Evolutionary conservation across 2,888 invertebrate genomes (phyloP).

Genomic region (Rhogogaster chlorosoma): DNA sequence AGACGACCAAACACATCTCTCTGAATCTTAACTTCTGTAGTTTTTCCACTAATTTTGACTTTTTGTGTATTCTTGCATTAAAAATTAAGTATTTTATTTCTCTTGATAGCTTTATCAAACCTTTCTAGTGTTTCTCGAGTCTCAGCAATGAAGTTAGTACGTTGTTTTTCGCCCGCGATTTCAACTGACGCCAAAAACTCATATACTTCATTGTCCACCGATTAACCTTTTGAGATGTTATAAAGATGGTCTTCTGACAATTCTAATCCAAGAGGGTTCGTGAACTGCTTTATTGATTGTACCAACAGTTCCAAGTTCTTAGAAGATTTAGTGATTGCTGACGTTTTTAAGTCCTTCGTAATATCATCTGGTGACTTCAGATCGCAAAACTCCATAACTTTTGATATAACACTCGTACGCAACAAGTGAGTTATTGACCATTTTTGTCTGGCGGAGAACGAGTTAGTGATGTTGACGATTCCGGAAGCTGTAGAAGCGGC

Average conservation of each 20-base stretch:
- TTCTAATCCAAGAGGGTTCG: slow-evolving; percentile 60
- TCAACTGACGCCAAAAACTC: slow-evolving; percentile 62
- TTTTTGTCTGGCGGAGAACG: no score
- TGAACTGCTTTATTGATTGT: slow-evolving; percentile 59
- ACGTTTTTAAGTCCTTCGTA: slow-evolving; percentile 56
- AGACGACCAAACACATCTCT: slow-evolving; percentile 62
- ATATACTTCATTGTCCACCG: slow-evolving; percentile 59
- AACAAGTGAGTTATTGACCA: no score
- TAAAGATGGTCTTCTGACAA: slow-evolving; percentile 61
- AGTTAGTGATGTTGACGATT: no score
- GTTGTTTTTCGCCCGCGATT: slow-evolving; percentile 60
- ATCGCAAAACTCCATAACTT: slow-evolving; percentile 54
- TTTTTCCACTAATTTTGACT: slow-evolving; percentile 63
- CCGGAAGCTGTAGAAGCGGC: no score
- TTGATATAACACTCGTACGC: slow-evolving; percentile 57
- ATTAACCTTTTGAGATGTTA: slow-evolving; percentile 62
- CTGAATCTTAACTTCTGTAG: slow-evolving; percentile 61
- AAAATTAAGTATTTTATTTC: slow-evolving; percentile 62
- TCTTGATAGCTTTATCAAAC: slow-evolving; percentile 63
- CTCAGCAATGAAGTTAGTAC: slow-evolving; percentile 58
- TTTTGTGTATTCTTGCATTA: slow-evolving; percentile 58
- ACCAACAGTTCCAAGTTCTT: slow-evolving; percentile 58
- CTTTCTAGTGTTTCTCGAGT: slow-evolving; percentile 57
- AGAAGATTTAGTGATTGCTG: slow-evolving; percentile 54
- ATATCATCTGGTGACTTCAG: slow-evolving; percentile 58